Conservation (phyloP, 2,113 vertebrate genomes). For the Microcebus lehilahytsara region DNA sequence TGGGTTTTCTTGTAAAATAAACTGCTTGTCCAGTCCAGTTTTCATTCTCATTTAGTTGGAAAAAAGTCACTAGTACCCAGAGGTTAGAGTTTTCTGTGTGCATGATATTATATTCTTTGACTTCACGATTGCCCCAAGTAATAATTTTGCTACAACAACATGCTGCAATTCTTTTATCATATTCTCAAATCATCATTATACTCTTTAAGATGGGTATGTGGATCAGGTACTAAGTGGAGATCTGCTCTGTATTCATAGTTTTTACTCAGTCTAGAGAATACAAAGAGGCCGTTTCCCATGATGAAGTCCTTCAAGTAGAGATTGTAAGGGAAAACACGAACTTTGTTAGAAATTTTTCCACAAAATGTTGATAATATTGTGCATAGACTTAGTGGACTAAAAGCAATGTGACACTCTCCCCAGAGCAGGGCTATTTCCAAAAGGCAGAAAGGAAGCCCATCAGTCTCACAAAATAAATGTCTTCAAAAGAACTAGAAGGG, state of each 20-base stretch:
- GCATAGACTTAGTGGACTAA: not conserved
- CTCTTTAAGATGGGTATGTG: not conserved
- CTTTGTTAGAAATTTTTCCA: not conserved
- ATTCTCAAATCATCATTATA: not conserved
- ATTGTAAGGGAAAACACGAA: not conserved
- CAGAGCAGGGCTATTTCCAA: not conserved
- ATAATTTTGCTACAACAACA: not conserved
- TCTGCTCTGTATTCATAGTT: not conserved
- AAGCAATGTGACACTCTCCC: not conserved
- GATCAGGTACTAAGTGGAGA: not conserved
- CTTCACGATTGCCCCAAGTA: not conserved
- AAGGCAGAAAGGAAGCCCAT: not conserved
- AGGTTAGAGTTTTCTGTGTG: not conserved
- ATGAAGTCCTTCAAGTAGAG: not conserved
- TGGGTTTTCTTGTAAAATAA: not conserved
- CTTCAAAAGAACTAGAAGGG: not conserved
- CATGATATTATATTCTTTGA: not conserved
- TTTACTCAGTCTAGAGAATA: not conserved
- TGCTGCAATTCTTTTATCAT: not conserved
- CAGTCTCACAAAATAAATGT: not conserved
- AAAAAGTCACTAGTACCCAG: not conserved
- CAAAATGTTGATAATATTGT: not conserved
- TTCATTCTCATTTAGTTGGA: not conserved
- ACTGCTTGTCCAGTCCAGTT: not conserved
- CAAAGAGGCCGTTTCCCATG: not conserved